Evolutionary conservation across 1,140 invertebrate genomes (phyloP).

Genomic region (Drosophila nannoptera): DNA sequence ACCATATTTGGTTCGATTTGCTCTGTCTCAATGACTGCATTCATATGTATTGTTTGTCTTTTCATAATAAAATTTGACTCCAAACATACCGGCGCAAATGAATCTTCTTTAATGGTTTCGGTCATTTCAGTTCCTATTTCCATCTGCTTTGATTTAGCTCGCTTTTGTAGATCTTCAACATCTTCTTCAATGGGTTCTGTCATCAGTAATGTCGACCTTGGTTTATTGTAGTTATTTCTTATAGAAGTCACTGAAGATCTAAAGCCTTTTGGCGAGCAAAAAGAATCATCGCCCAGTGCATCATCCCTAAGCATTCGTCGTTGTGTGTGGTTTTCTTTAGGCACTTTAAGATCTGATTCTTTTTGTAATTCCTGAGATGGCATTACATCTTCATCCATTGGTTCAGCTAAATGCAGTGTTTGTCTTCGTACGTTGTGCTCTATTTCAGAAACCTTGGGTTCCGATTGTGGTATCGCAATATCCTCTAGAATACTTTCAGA

Average conservation of each 20-base stretch:
- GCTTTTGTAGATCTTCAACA: not conserved
- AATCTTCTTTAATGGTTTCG: slow-evolving; percentile 16
- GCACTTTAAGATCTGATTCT: not conserved
- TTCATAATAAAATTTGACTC: not conserved
- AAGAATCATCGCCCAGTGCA: not conserved
- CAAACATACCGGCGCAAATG: not conserved
- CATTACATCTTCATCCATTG: not conserved
- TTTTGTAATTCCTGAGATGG: not conserved
- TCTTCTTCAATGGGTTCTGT: slow-evolving; percentile 16
- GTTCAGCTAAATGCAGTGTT: not conserved
- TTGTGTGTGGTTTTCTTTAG: not conserved
- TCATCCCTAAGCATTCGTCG: not conserved
- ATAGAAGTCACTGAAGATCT: not conserved
- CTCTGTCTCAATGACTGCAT: slow-evolving; percentile 27
- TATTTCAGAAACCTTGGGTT: not conserved
- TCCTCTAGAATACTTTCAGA: slow-evolving; percentile 13
- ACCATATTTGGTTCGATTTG: no score
- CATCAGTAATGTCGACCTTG: slow-evolving; percentile 6
- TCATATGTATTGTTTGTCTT: slow-evolving; percentile 12
- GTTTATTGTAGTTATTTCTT: not conserved
- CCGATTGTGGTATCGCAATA: not conserved
- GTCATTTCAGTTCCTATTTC: not conserved
- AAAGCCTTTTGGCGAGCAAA: not conserved
- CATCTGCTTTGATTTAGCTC: not conserved
- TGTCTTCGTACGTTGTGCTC: not conserved